Percentiles rank a stretch among this genome's conserved stretches.
Evolutionary conservation across 2,797 vertebrate genomes (phyloP).

Genomic region (Chloroceryle inda): DNA sequence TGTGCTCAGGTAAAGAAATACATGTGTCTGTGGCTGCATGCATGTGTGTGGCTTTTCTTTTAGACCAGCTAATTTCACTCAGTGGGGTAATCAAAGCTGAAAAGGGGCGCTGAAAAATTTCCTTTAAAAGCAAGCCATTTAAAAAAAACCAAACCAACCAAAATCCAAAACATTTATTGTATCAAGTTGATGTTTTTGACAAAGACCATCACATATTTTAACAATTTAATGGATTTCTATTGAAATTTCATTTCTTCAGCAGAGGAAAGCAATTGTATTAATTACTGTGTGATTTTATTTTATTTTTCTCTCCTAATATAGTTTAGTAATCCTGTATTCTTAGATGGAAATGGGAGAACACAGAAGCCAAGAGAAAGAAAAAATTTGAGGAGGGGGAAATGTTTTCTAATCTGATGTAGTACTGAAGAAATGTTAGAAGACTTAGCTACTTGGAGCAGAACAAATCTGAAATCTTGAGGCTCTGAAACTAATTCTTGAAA

Average conservation of each 20-base stretch:
- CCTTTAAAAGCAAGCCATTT: neutral
- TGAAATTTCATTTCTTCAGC: neutral
- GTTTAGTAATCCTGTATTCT: neutral
- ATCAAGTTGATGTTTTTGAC: neutral
- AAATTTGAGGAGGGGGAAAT: neutral
- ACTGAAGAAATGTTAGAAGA: neutral
- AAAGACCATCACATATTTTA: neutral
- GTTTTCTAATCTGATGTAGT: neutral
- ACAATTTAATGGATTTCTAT: neutral
- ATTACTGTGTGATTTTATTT: neutral
- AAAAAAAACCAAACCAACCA: no score
- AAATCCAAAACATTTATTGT: neutral
- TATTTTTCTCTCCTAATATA: neutral
- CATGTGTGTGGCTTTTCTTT: neutral
- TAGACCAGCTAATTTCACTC: neutral
- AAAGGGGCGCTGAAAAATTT: neutral
- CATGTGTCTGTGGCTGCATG: neutral
- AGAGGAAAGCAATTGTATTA: neutral
- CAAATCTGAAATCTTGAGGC: slow-evolving; percentile 34
- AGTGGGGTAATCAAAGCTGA: neutral
- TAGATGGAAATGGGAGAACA: neutral
- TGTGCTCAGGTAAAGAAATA: neutral
- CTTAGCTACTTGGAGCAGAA: slow-evolving; percentile 17
- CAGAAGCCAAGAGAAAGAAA: neutral
- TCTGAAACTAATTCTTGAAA: slow-evolving; percentile 61